Evolutionary conservation across 2,113 vertebrate species (phyloP), one percentile per base, ranked within the genome.

Genomic region (Strix aluco): DNA sequence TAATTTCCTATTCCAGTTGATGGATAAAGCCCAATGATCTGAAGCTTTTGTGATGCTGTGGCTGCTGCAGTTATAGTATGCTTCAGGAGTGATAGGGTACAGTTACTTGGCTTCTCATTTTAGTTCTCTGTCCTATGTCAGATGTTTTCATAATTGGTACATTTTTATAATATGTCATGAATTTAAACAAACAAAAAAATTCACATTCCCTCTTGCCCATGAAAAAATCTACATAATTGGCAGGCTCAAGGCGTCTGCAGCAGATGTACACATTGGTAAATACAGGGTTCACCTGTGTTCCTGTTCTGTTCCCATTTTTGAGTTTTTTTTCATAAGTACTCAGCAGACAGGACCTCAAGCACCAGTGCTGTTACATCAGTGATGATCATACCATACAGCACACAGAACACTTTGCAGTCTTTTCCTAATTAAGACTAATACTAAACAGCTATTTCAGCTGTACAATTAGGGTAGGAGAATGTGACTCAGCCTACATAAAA

Each of bases 371-470:
- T 72, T 91, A 38, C 70, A 49, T 57, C 20, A 51, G 30, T 23
- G 83, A 75, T 71, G 69, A 72, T 47, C 58, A 34, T 52, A 81
- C 38, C 52, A 75, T 84, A 51, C 29, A 58, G 47, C 21, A 47
- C 40, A 57, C 5, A 75, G 16, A 85, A 69, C 9, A 40, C 32
- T 92, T 91, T 82, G 36, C 61, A 82, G 78, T 6, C 23, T 92
- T 95, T 71, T 94, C 21, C 61, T 90, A 77, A 85, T 91, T 87
- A 80, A 82, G 42, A 22, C 7, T 74, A 86, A 77, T 44, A 72
- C 55, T 83, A 29, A 93, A 82, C 66, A 93, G 90, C 36, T 89
- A 61, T 89, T 95, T 94, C 91, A 96, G 65, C 66, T 94, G 61
- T 49, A 72, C 40, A 57, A 21, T 26, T 72, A 73, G 36, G 19